A percentile compares a stretch with the other conserved stretches of the same genome.
Evolutionary conservation across 2,888 invertebrate genomes (phyloP).

Genomic region (Drosophila austrosaltans): DNA sequence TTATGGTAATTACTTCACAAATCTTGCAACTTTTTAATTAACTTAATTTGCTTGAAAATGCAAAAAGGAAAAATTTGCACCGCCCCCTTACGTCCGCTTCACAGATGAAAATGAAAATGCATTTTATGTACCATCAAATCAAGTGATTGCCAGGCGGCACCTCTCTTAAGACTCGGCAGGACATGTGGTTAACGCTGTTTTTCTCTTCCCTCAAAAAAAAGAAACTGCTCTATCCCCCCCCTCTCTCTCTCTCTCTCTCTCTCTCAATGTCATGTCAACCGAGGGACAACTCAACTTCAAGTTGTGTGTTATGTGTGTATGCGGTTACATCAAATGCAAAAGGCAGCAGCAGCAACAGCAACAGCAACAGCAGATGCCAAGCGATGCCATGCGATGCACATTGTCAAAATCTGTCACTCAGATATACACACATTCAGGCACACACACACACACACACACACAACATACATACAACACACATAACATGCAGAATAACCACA

Average conservation of each 20-base stretch:
- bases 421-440: slow-evolving; percentile 21
- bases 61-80: slow-evolving; percentile 18
- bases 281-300: slow-evolving; percentile 37
- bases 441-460: slow-evolving; percentile 17
- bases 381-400: slow-evolving; percentile 57
- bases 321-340: slow-evolving; percentile 25
- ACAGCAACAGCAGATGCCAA: slow-evolving; percentile 34
- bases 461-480: slow-evolving; percentile 12
- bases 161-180: slow-evolving; percentile 45
- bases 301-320: slow-evolving; percentile 31
- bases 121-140: slow-evolving; percentile 50
- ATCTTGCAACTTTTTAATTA: slow-evolving; percentile 68
- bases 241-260: background rate
- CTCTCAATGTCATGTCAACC: slow-evolving; percentile 49
- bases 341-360: slow-evolving; percentile 7
- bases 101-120: slow-evolving; percentile 42
- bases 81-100: background rate
- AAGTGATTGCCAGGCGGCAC: slow-evolving; percentile 48
- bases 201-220: slow-evolving; percentile 21
- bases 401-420: slow-evolving; percentile 67
- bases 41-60: slow-evolving; percentile 56
- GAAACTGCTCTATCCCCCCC: background rate
- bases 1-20: slow-evolving; percentile 68
- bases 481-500: slow-evolving; percentile 3
- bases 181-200: slow-evolving; percentile 63